Percentiles rank a stretch among this genome's conserved stretches.
Evolutionary conservation across 2,797 vertebrate species (phyloP).

Genomic region (Chelon labrosus): DNA sequence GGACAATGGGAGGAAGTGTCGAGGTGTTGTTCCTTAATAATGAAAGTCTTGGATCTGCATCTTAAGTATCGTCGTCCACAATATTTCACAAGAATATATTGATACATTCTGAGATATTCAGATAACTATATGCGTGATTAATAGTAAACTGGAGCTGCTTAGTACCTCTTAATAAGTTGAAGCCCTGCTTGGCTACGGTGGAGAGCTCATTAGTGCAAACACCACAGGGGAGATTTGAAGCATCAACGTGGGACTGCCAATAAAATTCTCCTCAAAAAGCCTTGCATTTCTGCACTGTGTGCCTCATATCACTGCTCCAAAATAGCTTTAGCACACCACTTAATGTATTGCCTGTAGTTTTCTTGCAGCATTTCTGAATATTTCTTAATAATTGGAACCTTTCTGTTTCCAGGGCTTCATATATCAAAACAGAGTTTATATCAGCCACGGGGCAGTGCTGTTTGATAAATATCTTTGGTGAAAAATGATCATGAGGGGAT

Average conservation of each 20-base stretch:
- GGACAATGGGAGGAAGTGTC: too few relatives aligned
- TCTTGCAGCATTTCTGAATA: not conserved
- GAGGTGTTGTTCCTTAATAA: not conserved
- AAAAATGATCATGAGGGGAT: not conserved
- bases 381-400: not conserved
- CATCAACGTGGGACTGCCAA: conserved; percentile 11
- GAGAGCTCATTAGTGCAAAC: conserved; percentile 31
- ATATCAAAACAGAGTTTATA: not conserved
- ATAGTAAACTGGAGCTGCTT: conserved; percentile 12
- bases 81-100: not conserved
- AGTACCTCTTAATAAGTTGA: conserved; percentile 17
- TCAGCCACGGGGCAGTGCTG: not conserved
- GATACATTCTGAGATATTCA: not conserved
- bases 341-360: not conserved
- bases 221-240: conserved; percentile 25
- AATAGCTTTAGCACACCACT: not conserved
- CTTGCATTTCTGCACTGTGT: not conserved
- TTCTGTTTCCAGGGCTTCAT: not conserved
- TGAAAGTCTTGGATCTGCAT: not conserved
- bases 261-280: not conserved
- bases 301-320: not conserved
- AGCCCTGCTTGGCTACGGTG: conserved; percentile 13
- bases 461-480: too few relatives aligned
- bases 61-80: not conserved
- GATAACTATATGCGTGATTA: not conserved